Conservation (phyloP, 2,113 vertebrate genomes). For the Mixornis gularis region DNA sequence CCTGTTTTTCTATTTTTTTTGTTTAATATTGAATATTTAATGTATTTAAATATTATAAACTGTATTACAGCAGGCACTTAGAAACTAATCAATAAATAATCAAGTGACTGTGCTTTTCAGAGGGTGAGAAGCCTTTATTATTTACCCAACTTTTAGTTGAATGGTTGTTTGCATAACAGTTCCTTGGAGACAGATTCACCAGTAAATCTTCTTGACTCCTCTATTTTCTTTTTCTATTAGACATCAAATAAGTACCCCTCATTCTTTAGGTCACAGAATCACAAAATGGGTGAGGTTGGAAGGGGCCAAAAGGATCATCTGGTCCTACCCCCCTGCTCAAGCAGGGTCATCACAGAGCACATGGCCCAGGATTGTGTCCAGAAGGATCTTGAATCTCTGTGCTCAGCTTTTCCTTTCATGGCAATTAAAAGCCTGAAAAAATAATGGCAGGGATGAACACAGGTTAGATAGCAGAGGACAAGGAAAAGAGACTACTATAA, state of each 20-base stretch:
- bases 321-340: not conserved
- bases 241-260: not conserved
- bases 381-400: accelerated
- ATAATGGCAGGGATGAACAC: not conserved
- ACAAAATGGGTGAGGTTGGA: not conserved
- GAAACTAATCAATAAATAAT: slow-evolving; percentile 7
- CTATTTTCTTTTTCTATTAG: not conserved
- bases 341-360: not conserved
- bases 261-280: not conserved
- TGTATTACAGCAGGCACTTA: not conserved
- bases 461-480: not conserved
- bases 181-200: not conserved
- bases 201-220: not conserved
- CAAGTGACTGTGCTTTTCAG: not conserved
- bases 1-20: not conserved
- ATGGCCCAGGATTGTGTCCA: not conserved
- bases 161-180: not conserved
- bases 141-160: not conserved
- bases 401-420: not conserved
- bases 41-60: not conserved
- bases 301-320: not conserved
- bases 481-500: not conserved
- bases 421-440: not conserved
- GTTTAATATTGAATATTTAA: not conserved
- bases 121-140: not conserved